A percentile compares a stretch with the other conserved stretches of the same genome.
These are phyloP conservation scores for Pyrocoelia pectoralis DNA, from an alignment of 2,888 invertebrate species.

Conservation along the genomic window DNA sequence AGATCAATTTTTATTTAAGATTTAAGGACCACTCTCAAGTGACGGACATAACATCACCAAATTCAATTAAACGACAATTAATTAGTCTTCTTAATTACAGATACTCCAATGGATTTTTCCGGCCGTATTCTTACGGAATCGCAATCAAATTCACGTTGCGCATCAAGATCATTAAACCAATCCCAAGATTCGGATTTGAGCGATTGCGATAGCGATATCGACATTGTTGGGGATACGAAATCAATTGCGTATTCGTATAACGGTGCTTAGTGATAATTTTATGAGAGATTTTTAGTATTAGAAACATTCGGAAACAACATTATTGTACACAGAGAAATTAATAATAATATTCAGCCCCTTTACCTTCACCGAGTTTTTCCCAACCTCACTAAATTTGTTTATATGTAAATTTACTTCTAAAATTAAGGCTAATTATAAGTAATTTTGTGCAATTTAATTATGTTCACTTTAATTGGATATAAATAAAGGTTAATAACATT, in stretches of 20 bases:
- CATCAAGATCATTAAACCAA: conserved; percentile 9
- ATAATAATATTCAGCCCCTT: no score
- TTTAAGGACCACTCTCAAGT: no score
- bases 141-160: conserved; percentile 17
- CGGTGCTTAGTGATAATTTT: conserved; percentile 37
- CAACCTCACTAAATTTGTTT: not conserved
- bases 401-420: not conserved
- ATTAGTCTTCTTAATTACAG: conserved; percentile 24
- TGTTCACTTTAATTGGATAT: not conserved
- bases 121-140: conserved; percentile 19
- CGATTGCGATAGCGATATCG: conserved; percentile 70
- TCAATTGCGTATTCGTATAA: conserved; percentile 42
- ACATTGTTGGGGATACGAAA: conserved; percentile 66
- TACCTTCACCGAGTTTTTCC: no score
- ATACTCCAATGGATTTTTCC: conserved; percentile 44
- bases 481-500: no score
- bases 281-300: no score
- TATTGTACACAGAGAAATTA: no score
- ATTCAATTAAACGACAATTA: no score
- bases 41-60: no score
- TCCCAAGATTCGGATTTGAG: conserved; percentile 61
- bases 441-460: not conserved
- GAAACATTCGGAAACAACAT: no score
- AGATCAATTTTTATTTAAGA: no score
- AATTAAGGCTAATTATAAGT: not conserved